A percentile compares a stretch with the other conserved stretches of the same genome.
Conservation (phyloP, 2,888 invertebrate species). For the Nomada ruficornis region DNA sequence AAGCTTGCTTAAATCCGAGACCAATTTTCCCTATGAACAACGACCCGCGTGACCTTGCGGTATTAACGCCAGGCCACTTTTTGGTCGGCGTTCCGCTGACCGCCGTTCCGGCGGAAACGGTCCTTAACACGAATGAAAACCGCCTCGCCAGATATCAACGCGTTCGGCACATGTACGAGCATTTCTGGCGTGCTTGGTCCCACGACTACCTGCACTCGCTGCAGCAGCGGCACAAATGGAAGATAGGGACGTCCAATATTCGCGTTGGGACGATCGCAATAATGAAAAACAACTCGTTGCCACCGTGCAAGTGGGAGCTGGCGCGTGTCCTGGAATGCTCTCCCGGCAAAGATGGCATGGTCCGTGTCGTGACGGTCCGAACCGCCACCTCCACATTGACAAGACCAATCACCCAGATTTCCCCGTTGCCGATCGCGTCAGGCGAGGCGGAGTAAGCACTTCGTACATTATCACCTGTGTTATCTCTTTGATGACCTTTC, state of each 20-base stretch:
- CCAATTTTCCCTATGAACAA: no score
- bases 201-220: conserved; percentile 32
- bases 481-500: no score
- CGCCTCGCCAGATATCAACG: conserved; percentile 59
- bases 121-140: conserved; percentile 50
- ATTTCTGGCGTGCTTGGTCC: conserved; percentile 49
- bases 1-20: no score
- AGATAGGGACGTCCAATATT: conserved; percentile 12
- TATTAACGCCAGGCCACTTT: no score
- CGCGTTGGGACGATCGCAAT: conserved; percentile 43
- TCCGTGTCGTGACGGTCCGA: conserved; percentile 63
- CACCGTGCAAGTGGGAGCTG: conserved; percentile 64
- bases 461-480: no score
- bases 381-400: conserved; percentile 58
- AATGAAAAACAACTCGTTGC: conserved; percentile 57
- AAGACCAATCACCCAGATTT: conserved; percentile 60
- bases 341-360: conserved; percentile 65
- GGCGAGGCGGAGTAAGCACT: no score
- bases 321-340: conserved; percentile 57
- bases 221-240: conserved; percentile 48
- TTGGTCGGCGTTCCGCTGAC: conserved; percentile 40
- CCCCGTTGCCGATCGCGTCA: neutral
- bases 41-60: no score
- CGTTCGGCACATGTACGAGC: conserved; percentile 9
- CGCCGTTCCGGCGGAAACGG: conserved; percentile 65